Base-by-base conservation (phyloP, 2,888 invertebrate species). In the Cryptus armator region DNA sequence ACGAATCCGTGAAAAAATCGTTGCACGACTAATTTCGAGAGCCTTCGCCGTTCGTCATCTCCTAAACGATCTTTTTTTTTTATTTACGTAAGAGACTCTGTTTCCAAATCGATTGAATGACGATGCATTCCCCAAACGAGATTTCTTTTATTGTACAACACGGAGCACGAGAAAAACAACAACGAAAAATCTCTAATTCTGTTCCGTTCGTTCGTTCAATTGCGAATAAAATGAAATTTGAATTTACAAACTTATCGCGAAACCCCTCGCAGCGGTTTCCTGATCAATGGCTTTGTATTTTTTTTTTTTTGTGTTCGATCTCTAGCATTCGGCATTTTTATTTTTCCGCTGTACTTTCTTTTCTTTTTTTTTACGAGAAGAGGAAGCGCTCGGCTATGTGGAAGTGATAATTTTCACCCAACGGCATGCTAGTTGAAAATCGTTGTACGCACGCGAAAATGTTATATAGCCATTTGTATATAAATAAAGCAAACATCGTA, bases 401-500 rank as follows among this genome's bases (percentile, higher is more conserved):
- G 29, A 74, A 75, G 64, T 64, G 37, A 16, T 59, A 62, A 14
- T 59, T 64, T 64, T 46, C 48, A 81, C 64, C 32, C 46, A 67
- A 71, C 66, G 37, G 67, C 56, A 70, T 67, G 76, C 53, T 81
- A 59, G 67, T 74, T 62, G 76, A 77, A 64, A 64, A 53, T 53
- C 16, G 19, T 70, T 75, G 75, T 76, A 66, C 70, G 74, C 94
- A 86, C 92, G 96, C 59, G 64, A 67, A 76, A 95, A 87, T 94
- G 94, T 86, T 96, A 95, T 93, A 94, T 96, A 90, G 86, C 89
- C 87, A 86, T 86, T 86, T 89, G 84, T 87, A 86, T 86, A 89
- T 87, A 88, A 86, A 88, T 84, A 87, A 88, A 86, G 84, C 53
- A 81, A 84, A 83, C 77, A 83, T 62, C 81, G 75, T 85, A 86